These are phyloP conservation scores for Anthoptus insignis DNA, from an alignment of 2,888 invertebrate genomes.

Conservation along the genomic window DNA sequence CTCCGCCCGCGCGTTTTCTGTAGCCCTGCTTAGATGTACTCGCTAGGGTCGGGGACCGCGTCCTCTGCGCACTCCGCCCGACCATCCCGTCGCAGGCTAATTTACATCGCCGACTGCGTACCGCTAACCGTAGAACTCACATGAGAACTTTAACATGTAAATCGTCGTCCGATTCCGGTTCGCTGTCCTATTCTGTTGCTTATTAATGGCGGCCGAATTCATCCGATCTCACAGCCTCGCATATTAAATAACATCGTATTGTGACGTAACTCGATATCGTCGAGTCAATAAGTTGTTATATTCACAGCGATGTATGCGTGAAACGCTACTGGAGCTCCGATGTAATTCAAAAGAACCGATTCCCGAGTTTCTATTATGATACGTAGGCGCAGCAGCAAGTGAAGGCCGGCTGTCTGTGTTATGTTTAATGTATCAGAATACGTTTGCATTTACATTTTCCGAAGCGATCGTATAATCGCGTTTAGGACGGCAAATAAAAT, in stretches of 20 bases:
- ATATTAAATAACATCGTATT: constrained; percentile 62
- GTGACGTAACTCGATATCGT: constrained; percentile 57
- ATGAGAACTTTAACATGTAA: constrained; percentile 45
- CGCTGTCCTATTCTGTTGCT: constrained; percentile 72
- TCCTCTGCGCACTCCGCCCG: constrained; percentile 53
- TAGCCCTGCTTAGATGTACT: constrained; percentile 66
- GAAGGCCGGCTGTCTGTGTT: constrained; percentile 21
- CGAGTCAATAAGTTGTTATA: not conserved
- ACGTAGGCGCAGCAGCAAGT: constrained; percentile 9
- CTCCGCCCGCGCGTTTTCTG: constrained; percentile 70
- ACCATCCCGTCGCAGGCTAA: constrained; percentile 23
- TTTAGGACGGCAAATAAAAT: constrained; percentile 26
- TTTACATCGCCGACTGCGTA: constrained; percentile 29
- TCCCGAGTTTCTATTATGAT: constrained; percentile 16
- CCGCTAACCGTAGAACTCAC: constrained; percentile 26
- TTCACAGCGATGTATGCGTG: not conserved
- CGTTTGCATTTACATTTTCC: constrained; percentile 21
- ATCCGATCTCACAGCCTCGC: constrained; percentile 55
- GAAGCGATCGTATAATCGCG: constrained; percentile 19
- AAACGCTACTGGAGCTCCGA: constrained; percentile 3
- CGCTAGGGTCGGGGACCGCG: constrained; percentile 68
- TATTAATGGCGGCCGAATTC: constrained; percentile 53
- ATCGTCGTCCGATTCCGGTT: constrained; percentile 72
- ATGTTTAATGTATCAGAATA: constrained; percentile 33
- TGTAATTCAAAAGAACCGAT: not conserved